Percentiles rank a stretch among this genome's conserved stretches.
Evolutionary conservation across 64 coral and sea anemone species (phyloP).

Genomic region (Anthopleura sola): DNA sequence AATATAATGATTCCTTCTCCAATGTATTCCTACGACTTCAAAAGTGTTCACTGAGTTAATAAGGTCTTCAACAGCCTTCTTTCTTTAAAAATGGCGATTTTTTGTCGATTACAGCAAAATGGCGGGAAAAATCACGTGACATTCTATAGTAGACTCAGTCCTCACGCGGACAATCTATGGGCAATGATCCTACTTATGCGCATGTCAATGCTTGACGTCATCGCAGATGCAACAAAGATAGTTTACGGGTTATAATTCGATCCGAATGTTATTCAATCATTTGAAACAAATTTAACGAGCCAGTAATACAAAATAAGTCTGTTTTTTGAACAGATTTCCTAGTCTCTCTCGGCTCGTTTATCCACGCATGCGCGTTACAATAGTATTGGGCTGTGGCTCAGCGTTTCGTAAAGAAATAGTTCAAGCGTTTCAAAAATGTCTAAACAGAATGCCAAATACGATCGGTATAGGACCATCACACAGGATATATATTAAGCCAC

Average conservation of each 20-base stretch:
- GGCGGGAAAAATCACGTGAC: conserved; percentile 3
- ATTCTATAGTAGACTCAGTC: not conserved
- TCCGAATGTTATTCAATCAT: too few relatives aligned
- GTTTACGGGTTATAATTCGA: too few relatives aligned
- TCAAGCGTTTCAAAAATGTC: not conserved
- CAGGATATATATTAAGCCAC: not conserved
- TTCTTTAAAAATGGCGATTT: too few relatives aligned
- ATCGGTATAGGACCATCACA: not conserved
- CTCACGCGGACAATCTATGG: too few relatives aligned
- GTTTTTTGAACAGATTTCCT: not conserved
- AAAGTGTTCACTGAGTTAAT: too few relatives aligned
- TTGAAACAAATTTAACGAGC: too few relatives aligned
- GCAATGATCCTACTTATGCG: not conserved
- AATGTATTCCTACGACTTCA: too few relatives aligned
- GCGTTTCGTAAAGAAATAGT: not conserved
- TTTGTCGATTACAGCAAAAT: not conserved
- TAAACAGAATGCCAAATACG: not conserved
- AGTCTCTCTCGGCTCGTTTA: not conserved
- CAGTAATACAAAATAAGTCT: too few relatives aligned
- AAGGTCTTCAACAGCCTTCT: too few relatives aligned
- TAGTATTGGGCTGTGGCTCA: not conserved
- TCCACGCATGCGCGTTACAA: not conserved
- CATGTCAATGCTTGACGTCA: not conserved
- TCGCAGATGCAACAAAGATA: not conserved
- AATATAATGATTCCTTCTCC: too few relatives aligned